phyloP scores from a whole-genome alignment of 2,888 invertebrate species.

The Clusia tigrina region DNA sequence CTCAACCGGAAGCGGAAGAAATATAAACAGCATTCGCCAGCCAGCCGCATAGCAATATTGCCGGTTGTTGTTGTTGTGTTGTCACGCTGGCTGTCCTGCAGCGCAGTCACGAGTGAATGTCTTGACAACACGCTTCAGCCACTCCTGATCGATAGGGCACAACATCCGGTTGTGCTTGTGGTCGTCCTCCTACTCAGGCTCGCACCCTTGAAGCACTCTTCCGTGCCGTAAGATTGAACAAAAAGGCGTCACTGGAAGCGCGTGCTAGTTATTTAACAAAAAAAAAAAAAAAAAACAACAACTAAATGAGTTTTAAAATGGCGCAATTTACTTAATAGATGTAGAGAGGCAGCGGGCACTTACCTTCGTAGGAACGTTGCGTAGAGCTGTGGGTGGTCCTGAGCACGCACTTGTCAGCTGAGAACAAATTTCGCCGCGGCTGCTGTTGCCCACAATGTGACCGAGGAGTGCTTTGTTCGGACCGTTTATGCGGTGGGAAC shows the following conservation, averaged over 20 bases:
- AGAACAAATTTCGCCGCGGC: too few relatives aligned
- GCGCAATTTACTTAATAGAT: not conserved
- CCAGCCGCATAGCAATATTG: not conserved
- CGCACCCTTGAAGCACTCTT: too few relatives aligned
- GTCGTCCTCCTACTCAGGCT: too few relatives aligned
- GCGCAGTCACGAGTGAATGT: slow-evolving; percentile 10
- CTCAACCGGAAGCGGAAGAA: not conserved
- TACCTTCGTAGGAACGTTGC: not conserved
- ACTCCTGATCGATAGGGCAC: not conserved
- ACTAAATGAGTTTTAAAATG: not conserved
- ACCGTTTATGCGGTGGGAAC: too few relatives aligned
- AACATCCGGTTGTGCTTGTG: not conserved
- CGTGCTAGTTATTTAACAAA: not conserved
- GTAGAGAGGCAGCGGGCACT: not conserved
- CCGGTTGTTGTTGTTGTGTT: not conserved
- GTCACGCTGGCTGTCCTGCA: not conserved
- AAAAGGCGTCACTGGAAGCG: not conserved
- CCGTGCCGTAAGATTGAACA: not conserved
- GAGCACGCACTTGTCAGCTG: too few relatives aligned
- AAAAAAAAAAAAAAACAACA: too few relatives aligned
- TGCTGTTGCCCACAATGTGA: too few relatives aligned
- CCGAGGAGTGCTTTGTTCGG: too few relatives aligned
- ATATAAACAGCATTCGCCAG: not conserved
- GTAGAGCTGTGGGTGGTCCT: not conserved
- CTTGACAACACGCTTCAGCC: slow-evolving; percentile 1